Base-by-base conservation (phyloP, 2,888 invertebrate genomes). In the Blomia tropicalis region DNA sequence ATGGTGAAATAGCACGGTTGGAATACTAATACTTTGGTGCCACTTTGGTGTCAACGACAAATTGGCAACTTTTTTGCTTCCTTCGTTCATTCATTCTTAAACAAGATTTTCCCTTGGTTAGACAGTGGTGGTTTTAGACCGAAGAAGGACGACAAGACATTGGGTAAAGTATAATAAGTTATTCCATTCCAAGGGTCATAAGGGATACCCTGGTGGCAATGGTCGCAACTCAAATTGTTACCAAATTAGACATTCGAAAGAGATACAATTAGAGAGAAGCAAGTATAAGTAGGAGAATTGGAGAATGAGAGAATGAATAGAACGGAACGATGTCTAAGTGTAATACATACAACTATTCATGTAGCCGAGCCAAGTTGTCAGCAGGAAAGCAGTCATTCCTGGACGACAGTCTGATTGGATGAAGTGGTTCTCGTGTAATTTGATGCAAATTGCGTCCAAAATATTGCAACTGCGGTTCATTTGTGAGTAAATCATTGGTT, bases 311-410 rank as follows among this genome's bases (percentile, higher is more conserved):
- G n/a, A n/a, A n/a, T n/a, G n/a, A n/a, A n/a, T 22, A 44, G 19
- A 77, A 91, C 88, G 72, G 89, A 90, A 65, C n/a, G n/a, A n/a
- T n/a, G n/a, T n/a, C n/a, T n/a, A n/a, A n/a, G 90, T 90, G 75
- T 92, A 91, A 91, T 91, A 91, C 85, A 11, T 70, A 70, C 78
- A 79, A 63, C 77, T 77, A 71, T 80, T 96, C 80, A 96, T 91
- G 77, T 98, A 98, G 59, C 96, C 96, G 64, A 96, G 80, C 96
- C 96, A 98, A 30, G 93, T 92, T 68, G 92, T 91, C 67, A 92
- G 79, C 72, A 93, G 85, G 76, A 96, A 96, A 58, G 85, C 85
- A 25, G 86, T 84, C 69, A 92, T 81, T 27, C 90, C 84, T 0
- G 90, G 87, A 67, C 84, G 83, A 74, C 86, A 88, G 67, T 82